Base-by-base conservation (phyloP, 2,888 invertebrate genomes). In the Yponomeuta sedellus region DNA sequence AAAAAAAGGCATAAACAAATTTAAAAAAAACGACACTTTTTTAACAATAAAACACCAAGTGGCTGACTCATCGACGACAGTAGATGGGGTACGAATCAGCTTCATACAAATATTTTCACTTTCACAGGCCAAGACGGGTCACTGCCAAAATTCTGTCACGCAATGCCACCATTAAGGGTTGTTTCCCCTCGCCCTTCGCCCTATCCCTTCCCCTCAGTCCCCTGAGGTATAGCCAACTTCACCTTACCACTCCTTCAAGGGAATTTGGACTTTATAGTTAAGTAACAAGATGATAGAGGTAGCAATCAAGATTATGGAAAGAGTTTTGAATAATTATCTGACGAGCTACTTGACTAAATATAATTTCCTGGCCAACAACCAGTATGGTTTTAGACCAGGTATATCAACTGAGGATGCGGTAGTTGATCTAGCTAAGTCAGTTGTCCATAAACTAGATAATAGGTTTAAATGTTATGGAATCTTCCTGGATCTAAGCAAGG, bases 111-210 rank as follows among this genome's bases (percentile, higher is more conserved):
- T 89, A 86, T 86, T 89, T 90, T 91, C 90, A 91, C 90, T 91
- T 90, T 91, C 89, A 84, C 84, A 78, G 81, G 81, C 78, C 78
- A 82, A 81, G 80, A 78, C 81, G 84, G 89, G 89, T 89, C 90
- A 90, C 86, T 90, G 89, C 86, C 90, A 86, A 90, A 90, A 90
- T 88, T 86, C 85, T 86, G 90, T 88, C 92, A 92, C 92, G 92
- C 92, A 82, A 91, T 90, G 74, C 83, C 77, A 82, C 91, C 90
- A 92, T 92, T 91, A 92, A 81, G 88, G 87, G 85, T 85, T 82
- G 88, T 85, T 83, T 78, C 74, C 72, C 73, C 79, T 79, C 80
- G 76, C 74, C 74, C 72, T 68, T 73, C 65, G 69, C 69, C 74
- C 70, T 69, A 66, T 69, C 66, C 66, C 69, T 72, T 70, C 73